phyloP scores from a whole-genome alignment of 2,888 invertebrate species.

The Cordilura impudica region DNA sequence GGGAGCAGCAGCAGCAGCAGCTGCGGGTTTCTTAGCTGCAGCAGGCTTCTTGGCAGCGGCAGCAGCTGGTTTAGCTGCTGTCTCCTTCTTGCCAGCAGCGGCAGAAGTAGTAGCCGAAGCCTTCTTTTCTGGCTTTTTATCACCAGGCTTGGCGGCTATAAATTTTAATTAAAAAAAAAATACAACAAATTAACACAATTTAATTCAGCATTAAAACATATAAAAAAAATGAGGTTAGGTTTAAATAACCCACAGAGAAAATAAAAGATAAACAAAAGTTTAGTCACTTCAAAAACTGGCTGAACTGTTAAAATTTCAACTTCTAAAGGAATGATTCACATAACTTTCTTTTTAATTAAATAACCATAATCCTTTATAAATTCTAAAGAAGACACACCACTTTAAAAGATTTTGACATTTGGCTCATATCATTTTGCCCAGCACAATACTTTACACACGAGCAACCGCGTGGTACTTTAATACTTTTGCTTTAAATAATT shows the following conservation, averaged over 20 bases:
- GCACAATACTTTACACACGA: background rate
- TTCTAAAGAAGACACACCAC: background rate
- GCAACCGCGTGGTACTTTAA: background rate
- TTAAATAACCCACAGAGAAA: background rate
- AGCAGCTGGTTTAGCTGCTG: constrained; percentile 74
- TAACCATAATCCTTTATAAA: background rate
- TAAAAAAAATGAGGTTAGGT: constrained; percentile 67
- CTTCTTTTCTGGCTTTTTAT: constrained; percentile 80
- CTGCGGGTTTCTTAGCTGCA: constrained; percentile 71
- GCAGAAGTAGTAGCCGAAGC: constrained; percentile 76
- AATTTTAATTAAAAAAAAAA: no score
- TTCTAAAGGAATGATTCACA: no score
- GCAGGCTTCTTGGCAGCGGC: constrained; percentile 71
- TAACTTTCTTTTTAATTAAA: background rate
- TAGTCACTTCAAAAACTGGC: constrained; percentile 19
- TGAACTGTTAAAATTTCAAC: background rate
- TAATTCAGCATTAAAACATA: constrained; percentile 35
- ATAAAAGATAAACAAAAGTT: constrained; percentile 33
- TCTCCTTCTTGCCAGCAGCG: constrained; percentile 75
- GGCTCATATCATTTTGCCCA: no score
- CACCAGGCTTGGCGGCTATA: constrained; percentile 80
- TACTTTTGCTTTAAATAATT: background rate
- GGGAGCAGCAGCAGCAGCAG: constrained; percentile 65
- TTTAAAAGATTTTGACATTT: background rate
- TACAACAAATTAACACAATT: background rate